Base-by-base conservation (phyloP, 2,113 vertebrate genomes). In the Prinia subflava region DNA sequence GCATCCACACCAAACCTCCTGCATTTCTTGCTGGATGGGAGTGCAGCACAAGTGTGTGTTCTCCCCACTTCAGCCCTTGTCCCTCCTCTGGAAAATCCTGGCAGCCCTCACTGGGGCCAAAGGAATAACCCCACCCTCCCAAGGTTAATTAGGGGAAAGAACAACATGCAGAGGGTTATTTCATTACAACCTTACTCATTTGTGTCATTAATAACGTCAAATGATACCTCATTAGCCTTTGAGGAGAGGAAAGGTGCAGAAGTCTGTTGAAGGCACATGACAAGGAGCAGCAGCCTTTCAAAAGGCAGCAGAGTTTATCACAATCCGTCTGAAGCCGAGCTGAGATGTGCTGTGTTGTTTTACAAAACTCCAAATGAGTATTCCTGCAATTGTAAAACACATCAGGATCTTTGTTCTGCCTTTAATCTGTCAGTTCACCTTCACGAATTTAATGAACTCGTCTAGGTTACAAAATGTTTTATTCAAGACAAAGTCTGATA, bases 381-480 rank as follows among this genome's bases (percentile, higher is more conserved):
- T 63, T 87, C 62, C 56, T 89, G 64, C 30, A 31, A 76, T 60
- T 90, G 88, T 89, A 81, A 96, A 87, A 33, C 52, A 73, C 69
- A 85, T 81, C 87, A 69, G 53, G 74, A 83, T 92, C 87, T 95
- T 73, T 46, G 47, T 20, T 30, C 74, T 71, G 94, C 85, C 83
- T 97, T 96, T 96, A 95, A 96, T 96, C 91, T 91, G 62, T 83
- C 92, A 83, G 89, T 75, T 97, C 96, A 97, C 96, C 96, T 97
- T 97, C 95, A 94, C 79, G 33, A 92, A 93, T 92, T 41, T 96
- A 97, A 97, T 95, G 92, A 97, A 95, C 85, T 96, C 57, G 4
- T 94, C 92, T 89, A 75, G 77, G 93, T 95, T 95, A 89, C 92
- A 57, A 89, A 95, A 97, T 98, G 96, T 97, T 98, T 98, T 98